Evolutionary conservation across 2,888 invertebrate genomes (phyloP), one percentile per base, ranked within the genome.

Genomic region (Tenthredo scrophulariae): DNA sequence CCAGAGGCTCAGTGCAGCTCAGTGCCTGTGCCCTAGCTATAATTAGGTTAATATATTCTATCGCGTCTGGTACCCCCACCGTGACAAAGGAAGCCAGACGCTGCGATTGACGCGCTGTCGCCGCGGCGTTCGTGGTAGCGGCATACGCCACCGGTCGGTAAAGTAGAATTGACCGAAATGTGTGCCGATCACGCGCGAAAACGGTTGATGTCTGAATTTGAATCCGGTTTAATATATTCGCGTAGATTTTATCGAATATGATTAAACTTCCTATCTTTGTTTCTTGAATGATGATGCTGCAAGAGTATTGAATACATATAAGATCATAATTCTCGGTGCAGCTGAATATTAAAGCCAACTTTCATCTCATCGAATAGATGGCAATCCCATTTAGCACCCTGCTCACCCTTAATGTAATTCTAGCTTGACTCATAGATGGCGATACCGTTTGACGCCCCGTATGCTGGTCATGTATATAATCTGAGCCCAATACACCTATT

Each of bases 11-110:
- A n/a, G n/a, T 40, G 37, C 13, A n/a, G n/a, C n/a, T n/a, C n/a
- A n/a, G n/a, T n/a, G n/a, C n/a, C n/a, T n/a, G n/a, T n/a, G n/a
- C n/a, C n/a, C n/a, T n/a, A n/a, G 6, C 18, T 62, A 50, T 74
- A 43, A 74, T 74, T 74, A 43, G 43, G 22, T 74, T 74, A 74
- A 22, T 43, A 43, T 10, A 43, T 74, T 74, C 43, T 43, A 40
- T 5, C 72, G n/a, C 22, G 62, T 62, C 62, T 62, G 62, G 7
- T 37, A 43, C 40, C 40, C n/a, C 40, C 72, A 43, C 72, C 6
- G 4, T 10, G 22, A 43, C 40, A 22, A 43, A 70, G 1, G 40
- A 70, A 40, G n/a, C 40, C 40, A 74, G 29, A 18, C 1, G 18
- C 6, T 4, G 29, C 65, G 67, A 33, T 33, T 67, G 6, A 33